Percentiles rank a stretch among this genome's conserved stretches.
Conservation (phyloP, 2,113 vertebrate species). For the Nothoprocta perdicaria region DNA sequence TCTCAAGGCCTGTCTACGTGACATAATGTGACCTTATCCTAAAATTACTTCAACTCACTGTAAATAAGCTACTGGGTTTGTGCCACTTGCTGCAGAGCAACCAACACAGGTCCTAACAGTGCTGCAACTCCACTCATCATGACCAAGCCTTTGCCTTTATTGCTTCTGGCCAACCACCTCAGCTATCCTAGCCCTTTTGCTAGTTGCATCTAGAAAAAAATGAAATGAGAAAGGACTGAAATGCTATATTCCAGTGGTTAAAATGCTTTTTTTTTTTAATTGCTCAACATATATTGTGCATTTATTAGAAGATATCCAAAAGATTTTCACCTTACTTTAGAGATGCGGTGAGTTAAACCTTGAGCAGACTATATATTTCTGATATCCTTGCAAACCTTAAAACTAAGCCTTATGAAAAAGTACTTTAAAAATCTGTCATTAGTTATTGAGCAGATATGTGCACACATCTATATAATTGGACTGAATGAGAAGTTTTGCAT, state of each 20-base stretch:
- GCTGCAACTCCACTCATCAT: background rate
- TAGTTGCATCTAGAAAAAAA: background rate
- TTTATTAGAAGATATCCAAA: background rate
- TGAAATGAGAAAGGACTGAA: background rate
- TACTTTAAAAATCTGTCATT: background rate
- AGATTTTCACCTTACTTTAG: background rate
- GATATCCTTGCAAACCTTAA: background rate
- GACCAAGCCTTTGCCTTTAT: background rate
- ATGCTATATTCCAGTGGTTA: background rate
- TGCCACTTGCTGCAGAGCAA: background rate
- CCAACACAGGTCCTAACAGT: background rate
- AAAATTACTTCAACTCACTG: background rate
- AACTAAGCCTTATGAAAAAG: background rate
- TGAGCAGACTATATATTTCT: background rate
- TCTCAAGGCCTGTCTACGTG: background rate
- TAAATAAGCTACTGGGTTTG: background rate
- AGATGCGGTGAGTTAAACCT: background rate
- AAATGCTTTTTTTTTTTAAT: background rate
- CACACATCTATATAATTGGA: background rate
- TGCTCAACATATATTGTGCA: background rate
- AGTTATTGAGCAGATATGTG: background rate
- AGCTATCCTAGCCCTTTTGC: background rate
- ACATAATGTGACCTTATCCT: background rate
- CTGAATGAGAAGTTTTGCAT: conserved; percentile 27
- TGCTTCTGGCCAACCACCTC: background rate